phyloP scores from a whole-genome alignment of 2,797 vertebrate genomes.

The Manis javanica region DNA sequence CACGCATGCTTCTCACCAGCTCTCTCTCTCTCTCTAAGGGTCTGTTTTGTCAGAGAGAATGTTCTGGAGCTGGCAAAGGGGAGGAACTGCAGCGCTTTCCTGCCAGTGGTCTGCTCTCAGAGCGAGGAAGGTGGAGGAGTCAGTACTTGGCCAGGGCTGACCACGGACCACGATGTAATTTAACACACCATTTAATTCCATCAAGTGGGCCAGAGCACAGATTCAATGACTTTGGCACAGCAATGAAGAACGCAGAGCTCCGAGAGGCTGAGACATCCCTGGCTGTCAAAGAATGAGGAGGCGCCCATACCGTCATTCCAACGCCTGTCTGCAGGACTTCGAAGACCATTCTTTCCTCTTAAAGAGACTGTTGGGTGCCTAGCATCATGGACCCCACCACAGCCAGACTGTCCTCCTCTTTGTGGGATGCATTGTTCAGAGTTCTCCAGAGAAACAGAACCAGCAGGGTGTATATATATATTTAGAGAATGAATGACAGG shows the following conservation, averaged over 20 bases:
- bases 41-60: neutral
- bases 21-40: neutral
- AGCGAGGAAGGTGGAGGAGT: neutral
- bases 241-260: neutral
- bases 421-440: neutral
- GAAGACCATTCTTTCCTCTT: neutral
- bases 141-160: neutral
- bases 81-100: neutral
- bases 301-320: neutral
- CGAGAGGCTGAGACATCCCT: neutral
- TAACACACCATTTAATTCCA: rapidly evolving
- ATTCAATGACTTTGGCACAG: neutral
- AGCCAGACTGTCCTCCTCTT: neutral
- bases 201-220: neutral
- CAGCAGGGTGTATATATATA: neutral
- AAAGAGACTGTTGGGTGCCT: neutral
- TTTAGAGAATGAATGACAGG: neutral
- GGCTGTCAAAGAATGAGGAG: neutral
- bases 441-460: neutral
- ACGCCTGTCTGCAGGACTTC: neutral
- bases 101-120: neutral
- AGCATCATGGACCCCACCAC: neutral
- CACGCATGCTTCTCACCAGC: constrained; percentile 19
- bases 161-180: neutral
- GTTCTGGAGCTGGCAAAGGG: neutral